Base-by-base conservation (phyloP, 37 sponge, comb jelly and placozoan genomes). In the Ephydatia muelleri region DNA sequence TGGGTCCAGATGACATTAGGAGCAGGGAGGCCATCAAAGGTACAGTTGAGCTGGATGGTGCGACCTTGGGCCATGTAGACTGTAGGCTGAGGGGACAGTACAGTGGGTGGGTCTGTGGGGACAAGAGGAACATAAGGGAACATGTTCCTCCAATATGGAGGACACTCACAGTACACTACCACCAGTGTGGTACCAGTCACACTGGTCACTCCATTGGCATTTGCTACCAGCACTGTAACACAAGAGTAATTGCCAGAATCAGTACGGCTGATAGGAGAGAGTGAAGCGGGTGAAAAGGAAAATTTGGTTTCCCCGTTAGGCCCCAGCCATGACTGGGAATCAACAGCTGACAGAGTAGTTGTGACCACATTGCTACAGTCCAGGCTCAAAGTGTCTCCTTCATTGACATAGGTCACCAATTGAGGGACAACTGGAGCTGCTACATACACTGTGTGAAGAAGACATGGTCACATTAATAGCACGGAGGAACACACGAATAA, bases 1-100 rank as follows among this genome's bases (percentile, higher is more conserved):
- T 36, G 34, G 19, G 76, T 37, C 80, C 85, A 84, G 77, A 68
- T 38, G 30, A 81, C 47, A 29, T 25, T 66, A 11, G 90, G 85
- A 23, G 38, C 32, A 30, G 81, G 90, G 12, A 48, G 38, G 9
- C 85, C 85, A 29, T 12, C 38, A 14, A 85, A 85, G 14, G 22
- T 29, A 84, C 90, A 89, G 25, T 30, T 35, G 19, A 57, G 16
- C 57, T 57, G 12, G 16, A 57, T 14, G 16, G 1, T 57, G 57
- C 9, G 57, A 14, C 57, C 57, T 14, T 57, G 57, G 16, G 16
- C 19, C 57, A 57, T 11, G 16, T 57, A 57, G 6, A 57, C 57
- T 19, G 57, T 4, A 1, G 57, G 16, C 16, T 57, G 57, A 19
- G 6, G 19, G 1, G 57, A 57, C 16, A 14, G 1, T 5, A 57